These are phyloP conservation scores for Penaeus vannamei DNA, from an alignment of 1,140 invertebrate species.

Conservation along the genomic window DNA sequence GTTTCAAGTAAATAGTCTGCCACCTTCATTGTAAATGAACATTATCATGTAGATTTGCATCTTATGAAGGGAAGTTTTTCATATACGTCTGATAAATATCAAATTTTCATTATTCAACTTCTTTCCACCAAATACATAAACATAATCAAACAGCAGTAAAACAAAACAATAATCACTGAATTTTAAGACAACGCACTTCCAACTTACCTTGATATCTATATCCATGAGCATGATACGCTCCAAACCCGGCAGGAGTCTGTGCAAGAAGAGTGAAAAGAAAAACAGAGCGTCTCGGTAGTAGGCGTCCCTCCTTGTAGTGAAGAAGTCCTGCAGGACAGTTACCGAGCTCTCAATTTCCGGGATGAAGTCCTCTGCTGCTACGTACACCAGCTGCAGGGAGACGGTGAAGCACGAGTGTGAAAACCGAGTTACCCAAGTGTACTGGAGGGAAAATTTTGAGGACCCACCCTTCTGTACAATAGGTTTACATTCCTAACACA, in stretches of 20 bases:
- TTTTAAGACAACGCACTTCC: neutral
- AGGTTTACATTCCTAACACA: too few species aligned
- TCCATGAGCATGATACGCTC: slow-evolving; percentile 83
- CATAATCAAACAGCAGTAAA: too few species aligned
- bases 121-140: too few species aligned
- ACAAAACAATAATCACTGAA: neutral
- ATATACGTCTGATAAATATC: too few species aligned
- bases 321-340: slow-evolving; percentile 80
- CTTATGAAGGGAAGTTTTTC: too few species aligned
- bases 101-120: too few species aligned
- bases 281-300: slow-evolving; percentile 89
- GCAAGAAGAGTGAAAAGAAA: slow-evolving; percentile 84
- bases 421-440: neutral
- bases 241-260: slow-evolving; percentile 78
- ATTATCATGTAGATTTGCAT: too few species aligned
- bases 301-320: slow-evolving; percentile 83
- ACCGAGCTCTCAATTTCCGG: slow-evolving; percentile 79
- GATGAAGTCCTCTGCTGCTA: slow-evolving; percentile 76
- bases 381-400: slow-evolving; percentile 69
- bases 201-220: slow-evolving; percentile 83
- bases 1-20: too few species aligned
- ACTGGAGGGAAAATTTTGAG: neutral
- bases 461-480: too few species aligned
- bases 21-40: too few species aligned
- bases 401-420: slow-evolving; percentile 41